Evolutionary conservation across 2,113 vertebrate genomes (phyloP), one percentile per base, ranked within the genome.

Genomic region (Beaufortia kweichowensis): DNA sequence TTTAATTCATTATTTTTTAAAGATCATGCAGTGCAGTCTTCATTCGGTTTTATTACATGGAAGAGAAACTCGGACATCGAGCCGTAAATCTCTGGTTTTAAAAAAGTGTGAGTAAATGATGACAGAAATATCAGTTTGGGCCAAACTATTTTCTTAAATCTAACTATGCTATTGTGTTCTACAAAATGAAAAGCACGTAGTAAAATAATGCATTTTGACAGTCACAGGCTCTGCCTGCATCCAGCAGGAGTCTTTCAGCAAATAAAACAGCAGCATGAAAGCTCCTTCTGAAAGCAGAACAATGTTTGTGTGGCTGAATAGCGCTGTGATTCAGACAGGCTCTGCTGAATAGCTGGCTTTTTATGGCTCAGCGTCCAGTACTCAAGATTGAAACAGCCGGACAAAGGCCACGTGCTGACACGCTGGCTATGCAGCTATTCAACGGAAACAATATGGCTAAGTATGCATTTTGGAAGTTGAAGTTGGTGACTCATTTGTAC

Each of bases 291-390:
- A 63, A 11, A 53, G 41, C 78, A 50, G 56, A 70, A 80, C 50
- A 69, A 68, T 71, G 67, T 9, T 1, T 31, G 50, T 61, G 66
- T 53, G 57, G 29, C 68, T 61, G 82, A 84, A 88, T 82, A 84
- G 82, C 77, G 84, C 70, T 67, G 80, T 78, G 71, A 81, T 82
- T 89, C 84, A 81, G 82, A 63, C 80, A 65, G 78, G 67, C 79
- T 74, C 75, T 71, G 82, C 85, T 74, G 79, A 82, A 84, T 83
- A 79, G 82, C 76, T 70, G 46, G 79, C 77, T 81, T 88, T 88
- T 88, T 59, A 41, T 63, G 57, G 61, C 39, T 66, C 67, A 50
- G 71, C 23, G 56, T 68, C 57, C 64, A 55, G 71, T 75, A 19
- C 46, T 75, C 28, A 5, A 71, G 69, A 71, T 41, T 59, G 55